A percentile compares a stretch with the other conserved stretches of the same genome.
Conservation (phyloP, 1,140 invertebrate species). For the Sarcophaga peregrina region DNA sequence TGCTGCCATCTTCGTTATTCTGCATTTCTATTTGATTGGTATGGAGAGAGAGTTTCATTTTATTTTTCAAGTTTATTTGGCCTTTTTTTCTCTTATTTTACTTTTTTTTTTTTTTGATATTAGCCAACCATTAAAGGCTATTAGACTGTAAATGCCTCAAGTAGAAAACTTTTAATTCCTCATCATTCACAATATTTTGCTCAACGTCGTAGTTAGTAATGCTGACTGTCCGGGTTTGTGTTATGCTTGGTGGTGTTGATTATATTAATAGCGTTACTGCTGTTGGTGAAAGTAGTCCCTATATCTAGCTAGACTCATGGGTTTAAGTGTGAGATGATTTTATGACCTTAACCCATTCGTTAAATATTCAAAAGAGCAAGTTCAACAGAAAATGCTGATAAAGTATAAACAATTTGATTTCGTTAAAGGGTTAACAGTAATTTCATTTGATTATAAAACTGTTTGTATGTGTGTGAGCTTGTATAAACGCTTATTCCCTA, state of each 20-base stretch:
- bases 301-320: not conserved
- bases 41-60: not conserved
- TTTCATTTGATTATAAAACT: not conserved
- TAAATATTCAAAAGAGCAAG: not conserved
- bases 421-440: not conserved
- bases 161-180: conserved; percentile 37
- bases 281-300: too few species aligned
- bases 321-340: not conserved
- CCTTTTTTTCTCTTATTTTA: conserved; percentile 24
- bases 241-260: too few species aligned
- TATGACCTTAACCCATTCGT: conserved; percentile 15
- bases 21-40: conserved; percentile 16
- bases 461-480: not conserved
- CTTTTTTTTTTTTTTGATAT: conserved; percentile 34
- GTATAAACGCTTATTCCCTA: not conserved
- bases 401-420: not conserved
- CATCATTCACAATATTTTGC: conserved; percentile 20
- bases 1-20: conserved; percentile 1
- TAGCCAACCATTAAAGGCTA: conserved; percentile 36
- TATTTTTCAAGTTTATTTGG: not conserved
- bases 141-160: conserved; percentile 39
- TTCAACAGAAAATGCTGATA: not conserved
- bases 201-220: not conserved
- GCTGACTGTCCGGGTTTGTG: too few species aligned
- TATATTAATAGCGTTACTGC: too few species aligned